Conservation (phyloP, 2,797 vertebrate genomes). For the Chelidonichthys spinosus region DNA sequence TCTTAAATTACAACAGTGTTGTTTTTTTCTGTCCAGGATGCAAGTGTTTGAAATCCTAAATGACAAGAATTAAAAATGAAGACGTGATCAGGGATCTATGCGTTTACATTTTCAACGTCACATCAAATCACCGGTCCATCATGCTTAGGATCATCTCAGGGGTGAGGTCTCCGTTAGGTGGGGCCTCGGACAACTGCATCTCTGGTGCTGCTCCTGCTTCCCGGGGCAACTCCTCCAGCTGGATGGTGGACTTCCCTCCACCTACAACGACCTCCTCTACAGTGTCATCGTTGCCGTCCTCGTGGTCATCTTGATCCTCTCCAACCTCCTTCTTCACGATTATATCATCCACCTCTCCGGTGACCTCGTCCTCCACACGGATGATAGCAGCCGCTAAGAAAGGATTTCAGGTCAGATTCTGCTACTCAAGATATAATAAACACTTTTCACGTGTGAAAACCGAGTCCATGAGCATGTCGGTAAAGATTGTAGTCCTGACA, state of each 20-base stretch:
- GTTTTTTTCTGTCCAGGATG: slow-evolving; percentile 61
- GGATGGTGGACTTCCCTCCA: slow-evolving; percentile 58
- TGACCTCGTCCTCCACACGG: slow-evolving; percentile 94
- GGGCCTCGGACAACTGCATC: slow-evolving; percentile 79
- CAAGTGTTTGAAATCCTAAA: slow-evolving; percentile 65
- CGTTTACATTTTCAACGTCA: slow-evolving; percentile 41
- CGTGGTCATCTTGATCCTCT: slow-evolving; percentile 76
- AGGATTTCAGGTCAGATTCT: slow-evolving; percentile 45
- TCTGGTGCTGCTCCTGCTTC: slow-evolving; percentile 85
- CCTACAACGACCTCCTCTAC: slow-evolving; percentile 72
- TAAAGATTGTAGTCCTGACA: neutral
- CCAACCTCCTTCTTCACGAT: slow-evolving; percentile 97
- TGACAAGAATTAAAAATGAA: slow-evolving; percentile 64
- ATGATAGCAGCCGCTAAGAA: slow-evolving; percentile 90
- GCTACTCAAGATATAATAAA: neutral
- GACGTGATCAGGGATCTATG: slow-evolving; percentile 32
- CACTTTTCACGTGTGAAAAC: neutral
- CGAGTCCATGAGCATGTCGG: no score
- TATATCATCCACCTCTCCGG: slow-evolving; percentile 95
- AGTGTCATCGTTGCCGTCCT: slow-evolving; percentile 28
- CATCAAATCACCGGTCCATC: slow-evolving; percentile 97
- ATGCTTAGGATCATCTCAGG: slow-evolving; percentile 99
- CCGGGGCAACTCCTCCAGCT: slow-evolving; percentile 82
- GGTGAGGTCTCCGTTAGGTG: slow-evolving; percentile 95
- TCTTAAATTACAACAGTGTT: slow-evolving; percentile 76